Evolutionary conservation across 1,140 invertebrate species (phyloP), one percentile per base, ranked within the genome.

Genomic region (Reticulitermes speratus): DNA sequence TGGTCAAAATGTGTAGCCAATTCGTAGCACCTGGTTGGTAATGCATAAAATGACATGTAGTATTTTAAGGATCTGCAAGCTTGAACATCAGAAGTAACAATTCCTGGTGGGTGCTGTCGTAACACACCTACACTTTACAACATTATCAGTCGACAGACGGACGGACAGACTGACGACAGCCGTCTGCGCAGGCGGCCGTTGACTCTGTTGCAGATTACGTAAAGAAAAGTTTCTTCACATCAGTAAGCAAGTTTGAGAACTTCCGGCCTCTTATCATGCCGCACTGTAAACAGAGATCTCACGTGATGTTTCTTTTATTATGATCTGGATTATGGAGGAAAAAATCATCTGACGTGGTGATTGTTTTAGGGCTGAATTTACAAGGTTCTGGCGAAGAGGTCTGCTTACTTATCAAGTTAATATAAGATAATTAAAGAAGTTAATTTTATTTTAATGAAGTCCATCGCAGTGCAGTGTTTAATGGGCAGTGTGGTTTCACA

Each of bases 1-100:
- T 75, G 65, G 65, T 75, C 65, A 75, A 75, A 75, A 75, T 30
- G 65, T 75, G 25, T 75, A 75, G n/a, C 65, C 65, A 30, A n/a
- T 75, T 75, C 65, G 65, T 75, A 75, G 25, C 65, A 75, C 65
- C 25, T 75, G 65, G 65, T 25, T 30, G n/a, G 25, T 75, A 75
- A 75, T 30, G 65, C 65, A 75, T 75, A 75, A 75, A 75, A 14
- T 30, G 65, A 5, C 30, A 7, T 30, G 25, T 75, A 25, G 14
- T 30, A 75, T 75, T 75, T 75, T 21, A 55, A 48, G 52, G 52
- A 21, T 55, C 52, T 55, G 52, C 52, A 55, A 55, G 52, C 19
- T 16, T 55, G 52, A 21, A 55, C 19, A 21, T 19, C 52, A 55
- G 52, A 21, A 55, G 52, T 16, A 55, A 21, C 52, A 5, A 21